phyloP scores from a whole-genome alignment of 2,113 vertebrate genomes.

The Danionella cerebrum region DNA sequence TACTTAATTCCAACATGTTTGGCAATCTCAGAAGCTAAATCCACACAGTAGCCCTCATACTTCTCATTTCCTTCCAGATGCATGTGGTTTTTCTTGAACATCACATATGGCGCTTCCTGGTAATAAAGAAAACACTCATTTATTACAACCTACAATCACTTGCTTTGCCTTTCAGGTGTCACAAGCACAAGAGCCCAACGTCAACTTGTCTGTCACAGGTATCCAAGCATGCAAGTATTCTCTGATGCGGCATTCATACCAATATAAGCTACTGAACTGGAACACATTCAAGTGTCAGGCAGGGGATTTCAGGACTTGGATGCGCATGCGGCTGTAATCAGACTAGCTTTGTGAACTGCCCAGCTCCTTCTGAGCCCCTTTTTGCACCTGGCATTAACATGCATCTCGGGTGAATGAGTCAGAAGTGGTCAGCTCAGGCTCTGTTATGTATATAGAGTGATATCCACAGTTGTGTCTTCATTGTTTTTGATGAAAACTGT shows the following conservation, averaged over 20 bases:
- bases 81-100: conserved; percentile 98
- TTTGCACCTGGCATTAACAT: not conserved
- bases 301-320: conserved; percentile 43
- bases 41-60: conserved; percentile 99
- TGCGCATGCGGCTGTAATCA: conserved; percentile 47
- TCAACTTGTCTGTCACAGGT: conserved; percentile 21
- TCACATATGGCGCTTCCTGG: conserved; percentile 99
- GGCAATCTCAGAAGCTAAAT: conserved; percentile 99
- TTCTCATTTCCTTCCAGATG: conserved; percentile 98
- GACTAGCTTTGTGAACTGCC: conserved; percentile 47
- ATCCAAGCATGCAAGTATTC: conserved; percentile 26
- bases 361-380: conserved; percentile 32
- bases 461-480: no score
- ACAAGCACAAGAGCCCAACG: conserved; percentile 20
- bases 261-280: not conserved
- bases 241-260: conserved; percentile 14
- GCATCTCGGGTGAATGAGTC: not conserved
- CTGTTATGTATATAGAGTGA: no score
- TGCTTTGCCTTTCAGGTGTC: conserved; percentile 20
- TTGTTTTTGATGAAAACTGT: not conserved
- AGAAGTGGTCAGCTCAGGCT: not conserved
- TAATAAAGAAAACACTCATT: conserved; percentile 72
- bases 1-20: conserved; percentile 99
- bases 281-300: conserved; percentile 30
- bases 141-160: conserved; percentile 53